Evolutionary conservation across 2,797 vertebrate genomes (phyloP).

Genomic region (Setipinna tenuifilis): DNA sequence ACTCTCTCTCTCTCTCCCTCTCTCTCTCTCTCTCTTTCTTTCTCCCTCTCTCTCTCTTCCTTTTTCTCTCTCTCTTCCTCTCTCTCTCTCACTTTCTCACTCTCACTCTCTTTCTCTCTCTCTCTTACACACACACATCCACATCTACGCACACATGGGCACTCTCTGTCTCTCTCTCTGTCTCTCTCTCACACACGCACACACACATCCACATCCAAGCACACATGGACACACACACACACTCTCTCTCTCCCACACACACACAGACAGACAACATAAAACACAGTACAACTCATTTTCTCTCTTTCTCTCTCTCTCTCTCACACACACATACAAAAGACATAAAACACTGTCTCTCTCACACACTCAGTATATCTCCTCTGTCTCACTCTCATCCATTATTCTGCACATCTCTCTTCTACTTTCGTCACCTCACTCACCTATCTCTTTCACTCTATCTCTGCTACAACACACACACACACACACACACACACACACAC

Average conservation of each 20-base stretch:
- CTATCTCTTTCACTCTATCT: background rate
- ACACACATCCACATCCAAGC: constrained; percentile 29
- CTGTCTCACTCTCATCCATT: background rate
- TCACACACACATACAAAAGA: background rate
- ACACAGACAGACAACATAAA: too few relatives aligned
- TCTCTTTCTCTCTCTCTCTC: too few relatives aligned
- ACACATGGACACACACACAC: background rate
- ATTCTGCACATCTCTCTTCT: background rate
- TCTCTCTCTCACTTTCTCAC: background rate
- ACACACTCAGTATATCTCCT: background rate
- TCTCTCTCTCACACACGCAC: constrained; percentile 29
- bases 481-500: background rate
- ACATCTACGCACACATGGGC: too few relatives aligned
- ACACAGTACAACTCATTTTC: background rate
- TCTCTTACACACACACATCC: constrained; percentile 23
- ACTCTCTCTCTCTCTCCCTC: constrained; percentile 10
- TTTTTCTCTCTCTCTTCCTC: too few relatives aligned
- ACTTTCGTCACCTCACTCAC: background rate
- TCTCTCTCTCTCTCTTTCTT: constrained; percentile 3
- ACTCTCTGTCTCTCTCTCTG: background rate
- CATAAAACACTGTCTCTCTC: background rate
- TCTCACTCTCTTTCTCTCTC: too few relatives aligned
- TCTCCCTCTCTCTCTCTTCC: constrained; percentile 11
- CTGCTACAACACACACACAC: background rate
- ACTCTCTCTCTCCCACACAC: too few relatives aligned